phyloP scores from a whole-genome alignment of 1,140 invertebrate species.

The Panonychus citri region DNA sequence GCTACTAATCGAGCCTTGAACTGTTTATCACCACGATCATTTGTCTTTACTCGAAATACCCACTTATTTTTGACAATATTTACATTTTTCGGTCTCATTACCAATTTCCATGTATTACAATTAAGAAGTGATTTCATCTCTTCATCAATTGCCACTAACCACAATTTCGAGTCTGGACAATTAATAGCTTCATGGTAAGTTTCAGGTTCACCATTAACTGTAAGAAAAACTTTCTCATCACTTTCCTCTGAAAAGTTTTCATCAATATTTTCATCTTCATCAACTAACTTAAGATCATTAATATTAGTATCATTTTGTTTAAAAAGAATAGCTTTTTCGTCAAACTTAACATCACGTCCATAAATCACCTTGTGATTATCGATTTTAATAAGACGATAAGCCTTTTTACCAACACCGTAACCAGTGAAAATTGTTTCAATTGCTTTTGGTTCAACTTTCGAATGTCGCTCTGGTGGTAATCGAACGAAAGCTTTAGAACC shows the following conservation, averaged over 20 bases:
- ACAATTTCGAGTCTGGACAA: constrained; percentile 15
- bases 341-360: background rate
- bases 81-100: constrained; percentile 13
- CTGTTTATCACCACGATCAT: constrained; percentile 5
- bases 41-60: constrained; percentile 20
- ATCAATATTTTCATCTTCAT: background rate
- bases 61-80: constrained; percentile 19
- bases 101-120: constrained; percentile 21
- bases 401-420: background rate
- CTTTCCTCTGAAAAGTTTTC: background rate
- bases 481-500: constrained; percentile 5
- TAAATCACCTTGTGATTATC: background rate
- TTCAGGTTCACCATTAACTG: constrained; percentile 7
- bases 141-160: constrained; percentile 21
- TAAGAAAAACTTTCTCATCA: background rate
- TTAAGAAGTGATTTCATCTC: constrained; percentile 19
- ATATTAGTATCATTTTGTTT: background rate
- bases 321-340: background rate
- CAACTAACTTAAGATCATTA: background rate
- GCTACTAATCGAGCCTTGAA: constrained; percentile 20
- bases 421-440: constrained; percentile 3
- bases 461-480: background rate
- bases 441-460: constrained; percentile 9
- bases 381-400: background rate
- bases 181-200: constrained; percentile 18